phyloP scores from a whole-genome alignment of 2,797 vertebrate genomes.

The Tragelaphus eurycerus region DNA sequence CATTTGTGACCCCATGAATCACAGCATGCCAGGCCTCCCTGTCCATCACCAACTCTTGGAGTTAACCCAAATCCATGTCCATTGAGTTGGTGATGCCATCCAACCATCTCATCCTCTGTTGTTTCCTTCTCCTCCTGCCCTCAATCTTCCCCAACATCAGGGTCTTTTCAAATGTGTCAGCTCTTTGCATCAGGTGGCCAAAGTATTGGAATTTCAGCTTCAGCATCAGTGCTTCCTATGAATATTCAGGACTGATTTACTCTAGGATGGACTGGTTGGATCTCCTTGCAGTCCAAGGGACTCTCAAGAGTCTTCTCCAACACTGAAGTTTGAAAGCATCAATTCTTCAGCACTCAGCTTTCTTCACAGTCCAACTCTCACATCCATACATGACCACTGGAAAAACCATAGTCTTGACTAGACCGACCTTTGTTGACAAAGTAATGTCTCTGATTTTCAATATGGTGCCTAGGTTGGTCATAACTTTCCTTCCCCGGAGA shows the following conservation, averaged over 20 bases:
- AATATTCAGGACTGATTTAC: background rate
- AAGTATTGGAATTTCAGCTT: background rate
- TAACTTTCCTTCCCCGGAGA: background rate
- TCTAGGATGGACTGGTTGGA: background rate
- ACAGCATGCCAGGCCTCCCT: background rate
- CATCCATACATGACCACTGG: background rate
- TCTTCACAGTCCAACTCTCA: background rate
- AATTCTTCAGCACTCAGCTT: background rate
- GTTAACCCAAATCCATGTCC: background rate
- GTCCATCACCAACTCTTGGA: background rate
- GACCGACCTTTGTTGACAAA: rapidly evolving
- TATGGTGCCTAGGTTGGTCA: background rate
- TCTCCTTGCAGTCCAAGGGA: background rate
- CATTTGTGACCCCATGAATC: background rate
- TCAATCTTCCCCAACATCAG: background rate
- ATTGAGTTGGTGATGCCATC: background rate
- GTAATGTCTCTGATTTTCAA: background rate
- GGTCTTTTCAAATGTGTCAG: background rate
- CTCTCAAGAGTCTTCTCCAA: background rate
- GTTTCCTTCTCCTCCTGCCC: background rate
- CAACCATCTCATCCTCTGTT: background rate
- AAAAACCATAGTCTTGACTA: background rate
- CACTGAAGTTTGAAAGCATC: background rate
- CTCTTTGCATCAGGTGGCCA: rapidly evolving
- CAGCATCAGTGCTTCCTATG: background rate